These are phyloP conservation scores for Troilus luridus DNA, from an alignment of 2,888 invertebrate genomes.

Conservation along the genomic window DNA sequence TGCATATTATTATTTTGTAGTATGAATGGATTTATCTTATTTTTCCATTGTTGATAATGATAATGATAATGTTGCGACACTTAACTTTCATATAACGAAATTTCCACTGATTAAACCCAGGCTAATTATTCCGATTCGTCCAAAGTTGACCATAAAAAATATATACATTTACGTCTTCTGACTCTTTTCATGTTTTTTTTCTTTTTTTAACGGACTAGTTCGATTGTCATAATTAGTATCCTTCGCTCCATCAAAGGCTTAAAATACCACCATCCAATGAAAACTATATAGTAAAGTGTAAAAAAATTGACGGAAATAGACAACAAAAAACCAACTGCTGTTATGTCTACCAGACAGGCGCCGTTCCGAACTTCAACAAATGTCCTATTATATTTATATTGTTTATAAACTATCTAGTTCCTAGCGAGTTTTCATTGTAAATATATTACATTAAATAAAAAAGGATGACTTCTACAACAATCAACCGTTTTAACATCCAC, in stretches of 20 bases:
- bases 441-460: not conserved
- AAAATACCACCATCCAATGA: no score
- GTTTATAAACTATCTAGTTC: not conserved
- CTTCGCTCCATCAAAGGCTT: no score
- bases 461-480: not conserved
- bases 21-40: no score
- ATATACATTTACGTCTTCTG: no score
- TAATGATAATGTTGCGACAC: no score
- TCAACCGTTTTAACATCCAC: not conserved
- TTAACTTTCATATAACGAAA: no score
- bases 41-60: no score
- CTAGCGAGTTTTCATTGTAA: not conserved
- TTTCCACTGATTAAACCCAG: no score
- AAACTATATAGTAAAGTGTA: not conserved
- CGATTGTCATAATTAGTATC: not conserved
- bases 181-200: no score
- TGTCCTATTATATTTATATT: not conserved
- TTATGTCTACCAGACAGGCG: not conserved
- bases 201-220: not conserved
- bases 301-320: not conserved
- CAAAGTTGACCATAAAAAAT: no score
- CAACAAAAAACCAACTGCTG: not conserved
- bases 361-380: not conserved
- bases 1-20: no score
- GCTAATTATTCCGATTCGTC: no score